Evolutionary conservation across 2,888 invertebrate species (phyloP), one percentile per base, ranked within the genome.

Genomic region (Leptinotarsa rubiginosa): DNA sequence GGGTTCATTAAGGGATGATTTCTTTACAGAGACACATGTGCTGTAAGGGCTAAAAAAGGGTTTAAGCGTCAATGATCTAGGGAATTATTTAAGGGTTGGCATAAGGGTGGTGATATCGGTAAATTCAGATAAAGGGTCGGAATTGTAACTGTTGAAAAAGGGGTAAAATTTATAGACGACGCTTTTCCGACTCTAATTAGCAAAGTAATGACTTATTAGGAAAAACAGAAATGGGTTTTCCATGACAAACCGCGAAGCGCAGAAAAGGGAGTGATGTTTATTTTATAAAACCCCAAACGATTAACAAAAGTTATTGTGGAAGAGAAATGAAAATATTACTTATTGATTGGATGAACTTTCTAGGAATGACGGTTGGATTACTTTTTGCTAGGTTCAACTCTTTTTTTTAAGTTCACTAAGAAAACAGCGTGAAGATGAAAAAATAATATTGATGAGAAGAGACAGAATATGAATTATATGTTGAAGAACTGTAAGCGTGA

Each of bases 61-160:
- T 84, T 85, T 84, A 83, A 84, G 83, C 85, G 84, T 85, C 85
- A 85, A 86, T 86, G 85, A 86, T 86, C 86, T 84, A 82, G 84
- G 84, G 86, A 85, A 86, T 86, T 84, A 85, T 84, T 85, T 83
- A 79, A 84, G 85, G 85, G 85, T 82, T 83, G 84, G 82, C 83
- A 84, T 83, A 84, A 84, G 85, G 85, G 81, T 81, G 82, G 84
- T 78, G 82, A 82, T 85, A 85, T 85, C 84, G 85, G 85, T 83
- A 84, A 85, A 83, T 83, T 84, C 83, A 84, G 85, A 85, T 85
- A 85, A 85, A 85, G 84, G 85, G 85, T 83, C 83, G 83, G 79
- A 81, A 80, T 80, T 77, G 79, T 79, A 79, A 79, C 78, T 81
- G 81, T 82, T 82, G 80, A 84, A 84, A 84, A 83, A 83, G 84